These are phyloP conservation scores for Norana najaformis DNA, from an alignment of 2,888 invertebrate genomes.

Conservation along the genomic window DNA sequence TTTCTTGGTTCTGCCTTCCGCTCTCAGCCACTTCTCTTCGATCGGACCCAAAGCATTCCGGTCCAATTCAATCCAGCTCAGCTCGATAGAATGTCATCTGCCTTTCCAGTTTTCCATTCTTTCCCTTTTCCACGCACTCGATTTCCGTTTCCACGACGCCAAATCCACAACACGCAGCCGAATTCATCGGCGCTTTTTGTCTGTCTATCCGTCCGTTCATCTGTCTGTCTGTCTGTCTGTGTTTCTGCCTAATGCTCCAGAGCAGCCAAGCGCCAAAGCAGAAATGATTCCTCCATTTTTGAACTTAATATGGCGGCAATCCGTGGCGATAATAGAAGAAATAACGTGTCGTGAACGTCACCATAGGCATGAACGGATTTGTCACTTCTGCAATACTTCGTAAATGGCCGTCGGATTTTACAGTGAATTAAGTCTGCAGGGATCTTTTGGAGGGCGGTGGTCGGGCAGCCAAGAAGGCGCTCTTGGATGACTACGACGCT, in stretches of 20 bases:
- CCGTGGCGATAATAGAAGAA: not conserved
- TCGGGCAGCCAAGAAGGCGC: not conserved
- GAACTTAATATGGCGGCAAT: not conserved
- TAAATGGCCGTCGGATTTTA: not conserved
- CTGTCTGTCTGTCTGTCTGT: not conserved
- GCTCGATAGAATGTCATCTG: not conserved
- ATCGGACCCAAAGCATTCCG: too few relatives aligned
- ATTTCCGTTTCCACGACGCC: conserved; percentile 22
- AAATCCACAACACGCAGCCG: not conserved
- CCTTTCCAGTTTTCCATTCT: conserved; percentile 6
- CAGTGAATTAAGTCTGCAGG: not conserved
- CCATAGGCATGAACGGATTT: conserved; percentile 15
- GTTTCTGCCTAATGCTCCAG: not conserved
- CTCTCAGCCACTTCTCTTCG: not conserved
- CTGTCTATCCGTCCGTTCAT: not conserved
- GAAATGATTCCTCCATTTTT: conserved; percentile 19
- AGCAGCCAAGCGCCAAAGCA: not conserved
- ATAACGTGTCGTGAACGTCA: conserved; percentile 21
- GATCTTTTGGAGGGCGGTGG: not conserved
- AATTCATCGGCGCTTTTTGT: not conserved
- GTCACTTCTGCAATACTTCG: conserved; percentile 16
- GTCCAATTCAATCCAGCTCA: conserved; percentile 13
- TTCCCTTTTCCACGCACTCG: not conserved
- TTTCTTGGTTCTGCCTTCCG: not conserved
- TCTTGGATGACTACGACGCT: not conserved